Conservation (phyloP, 2,888 invertebrate species). For the Campaea margaritaria region DNA sequence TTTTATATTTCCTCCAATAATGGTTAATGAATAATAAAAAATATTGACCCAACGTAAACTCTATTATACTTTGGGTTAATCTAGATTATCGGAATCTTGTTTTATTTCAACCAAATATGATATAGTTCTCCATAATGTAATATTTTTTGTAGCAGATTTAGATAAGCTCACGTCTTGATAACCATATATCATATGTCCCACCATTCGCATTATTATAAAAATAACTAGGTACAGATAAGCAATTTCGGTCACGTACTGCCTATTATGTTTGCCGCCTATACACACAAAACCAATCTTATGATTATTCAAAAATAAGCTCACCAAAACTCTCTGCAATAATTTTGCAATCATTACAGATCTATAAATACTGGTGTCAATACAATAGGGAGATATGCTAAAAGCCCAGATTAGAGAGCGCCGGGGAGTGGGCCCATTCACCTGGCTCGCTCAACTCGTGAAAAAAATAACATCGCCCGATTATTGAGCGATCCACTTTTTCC, state of each 20-base stretch:
- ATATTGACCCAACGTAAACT: neutral
- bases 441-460: conserved; percentile 43
- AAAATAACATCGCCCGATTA: conserved; percentile 43
- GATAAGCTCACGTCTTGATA: too few relatives aligned
- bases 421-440: conserved; percentile 52
- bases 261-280: too few relatives aligned
- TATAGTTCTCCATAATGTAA: neutral
- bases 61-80: conserved; percentile 1
- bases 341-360: conserved; percentile 8
- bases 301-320: too few relatives aligned
- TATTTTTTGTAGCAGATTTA: too few relatives aligned
- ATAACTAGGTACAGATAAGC: too few relatives aligned
- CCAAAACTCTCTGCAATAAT: too few relatives aligned
- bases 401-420: conserved; percentile 45
- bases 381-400: conserved; percentile 43
- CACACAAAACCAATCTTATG: too few relatives aligned
- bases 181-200: too few relatives aligned
- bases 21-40: conserved; percentile 13
- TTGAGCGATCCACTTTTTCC: conserved; percentile 52
- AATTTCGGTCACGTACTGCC: too few relatives aligned
- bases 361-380: conserved; percentile 22
- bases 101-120: too few relatives aligned
- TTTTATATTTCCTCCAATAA: conserved; percentile 6
- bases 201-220: too few relatives aligned
- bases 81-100: conserved; percentile 2